Conservation (phyloP, 2,888 invertebrate genomes). For the Lacanobia oleracea region DNA sequence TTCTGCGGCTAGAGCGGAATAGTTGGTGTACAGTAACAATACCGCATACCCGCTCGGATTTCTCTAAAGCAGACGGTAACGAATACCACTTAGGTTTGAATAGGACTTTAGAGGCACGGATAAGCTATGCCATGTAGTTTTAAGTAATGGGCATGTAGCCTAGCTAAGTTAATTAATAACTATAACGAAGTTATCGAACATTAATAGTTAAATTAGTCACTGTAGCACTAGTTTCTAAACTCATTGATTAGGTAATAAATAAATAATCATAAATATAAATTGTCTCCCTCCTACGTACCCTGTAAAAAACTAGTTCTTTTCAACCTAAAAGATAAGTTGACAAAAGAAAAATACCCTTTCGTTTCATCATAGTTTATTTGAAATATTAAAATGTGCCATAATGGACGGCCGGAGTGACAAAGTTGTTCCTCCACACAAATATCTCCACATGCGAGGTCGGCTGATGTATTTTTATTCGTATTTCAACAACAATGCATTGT, state of each 20-base stretch:
- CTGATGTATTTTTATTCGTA: slow-evolving; percentile 65
- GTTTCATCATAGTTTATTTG: slow-evolving; percentile 50
- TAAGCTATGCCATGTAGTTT: too few relatives aligned
- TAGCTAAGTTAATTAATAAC: too few relatives aligned
- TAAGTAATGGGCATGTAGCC: too few relatives aligned
- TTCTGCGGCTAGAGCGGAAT: too few relatives aligned
- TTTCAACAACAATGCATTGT: slow-evolving; percentile 68
- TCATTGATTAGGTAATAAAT: neutral
- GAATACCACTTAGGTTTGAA: too few relatives aligned
- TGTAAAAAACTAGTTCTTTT: neutral
- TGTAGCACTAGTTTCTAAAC: too few relatives aligned
- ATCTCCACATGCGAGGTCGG: slow-evolving; percentile 36
- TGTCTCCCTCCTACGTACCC: neutral
- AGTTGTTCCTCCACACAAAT: slow-evolving; percentile 42
- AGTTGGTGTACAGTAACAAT: too few relatives aligned
- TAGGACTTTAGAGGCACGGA: too few relatives aligned
- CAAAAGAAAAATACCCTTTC: slow-evolving; percentile 39
- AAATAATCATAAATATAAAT: neutral
- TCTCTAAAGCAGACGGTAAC: too few relatives aligned
- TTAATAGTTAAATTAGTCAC: too few relatives aligned
- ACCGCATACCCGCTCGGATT: too few relatives aligned
- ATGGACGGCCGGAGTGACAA: slow-evolving; percentile 54
- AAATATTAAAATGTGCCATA: slow-evolving; percentile 60
- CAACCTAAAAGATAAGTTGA: slow-evolving; percentile 14
- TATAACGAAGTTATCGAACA: too few relatives aligned